phyloP scores from a whole-genome alignment of 30 jellyfish, hydroid and myxozoan genomes.

The Pseudorhiza aurosa region DNA sequence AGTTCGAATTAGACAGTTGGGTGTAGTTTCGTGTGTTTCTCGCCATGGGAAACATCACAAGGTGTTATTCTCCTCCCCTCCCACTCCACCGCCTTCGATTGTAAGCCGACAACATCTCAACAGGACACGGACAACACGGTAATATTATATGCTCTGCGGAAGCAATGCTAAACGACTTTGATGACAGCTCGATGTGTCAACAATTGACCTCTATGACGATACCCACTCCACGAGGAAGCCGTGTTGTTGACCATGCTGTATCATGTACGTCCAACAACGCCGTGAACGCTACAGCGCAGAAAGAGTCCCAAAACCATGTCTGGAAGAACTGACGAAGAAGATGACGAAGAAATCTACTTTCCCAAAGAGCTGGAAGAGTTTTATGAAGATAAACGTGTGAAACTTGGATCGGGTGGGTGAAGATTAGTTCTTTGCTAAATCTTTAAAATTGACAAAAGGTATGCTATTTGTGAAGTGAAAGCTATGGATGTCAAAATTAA shows the following conservation, averaged over 20 bases:
- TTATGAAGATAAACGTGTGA: slow-evolving; percentile 66
- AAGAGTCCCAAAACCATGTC: no score
- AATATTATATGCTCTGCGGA: not conserved
- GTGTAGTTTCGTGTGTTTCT: no score
- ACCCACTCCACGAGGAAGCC: not conserved
- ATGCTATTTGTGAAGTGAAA: not conserved
- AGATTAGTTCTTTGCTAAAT: not conserved
- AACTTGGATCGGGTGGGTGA: slow-evolving; percentile 70
- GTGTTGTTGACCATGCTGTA: no score
- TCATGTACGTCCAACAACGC: no score
- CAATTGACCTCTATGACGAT: not conserved
- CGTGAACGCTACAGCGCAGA: no score
- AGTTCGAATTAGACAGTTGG: no score
- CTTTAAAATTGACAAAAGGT: not conserved
- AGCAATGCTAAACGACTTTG: not conserved
- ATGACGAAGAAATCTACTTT: slow-evolving; percentile 26
- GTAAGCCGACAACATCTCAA: no score
- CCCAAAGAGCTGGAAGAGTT: slow-evolving; percentile 60
- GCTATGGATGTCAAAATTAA: no score
- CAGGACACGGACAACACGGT: no score
- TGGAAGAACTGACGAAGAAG: slow-evolving; percentile 25
- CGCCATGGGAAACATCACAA: no score
- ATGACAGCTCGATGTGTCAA: not conserved
- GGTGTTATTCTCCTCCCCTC: no score
- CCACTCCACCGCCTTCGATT: no score